Evolutionary conservation across 2,113 vertebrate genomes (phyloP).

Genomic region (Ceyx melanurus): DNA sequence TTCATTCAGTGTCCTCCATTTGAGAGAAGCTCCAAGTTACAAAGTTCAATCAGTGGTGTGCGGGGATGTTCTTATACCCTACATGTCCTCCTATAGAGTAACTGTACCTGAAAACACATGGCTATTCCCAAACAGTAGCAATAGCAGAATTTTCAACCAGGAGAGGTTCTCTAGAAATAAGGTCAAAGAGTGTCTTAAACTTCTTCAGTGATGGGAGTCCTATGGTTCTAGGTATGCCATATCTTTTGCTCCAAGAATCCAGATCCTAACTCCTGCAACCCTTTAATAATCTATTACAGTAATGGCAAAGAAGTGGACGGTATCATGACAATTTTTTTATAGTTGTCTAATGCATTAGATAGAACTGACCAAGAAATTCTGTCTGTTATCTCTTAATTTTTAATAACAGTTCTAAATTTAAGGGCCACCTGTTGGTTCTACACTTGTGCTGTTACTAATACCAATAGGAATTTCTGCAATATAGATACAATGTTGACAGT

Average conservation of each 20-base stretch:
- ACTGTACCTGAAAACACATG: not conserved
- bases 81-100: not conserved
- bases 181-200: not conserved
- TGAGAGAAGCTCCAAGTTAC: not conserved
- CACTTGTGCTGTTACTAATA: not conserved
- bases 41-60: not conserved
- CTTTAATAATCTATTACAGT: not conserved
- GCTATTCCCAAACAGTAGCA: accelerated
- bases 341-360: not conserved
- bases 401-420: not conserved
- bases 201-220: not conserved
- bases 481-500: not conserved
- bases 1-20: accelerated
- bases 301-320: accelerated
- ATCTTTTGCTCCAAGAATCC: not conserved
- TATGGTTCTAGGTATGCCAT: accelerated
- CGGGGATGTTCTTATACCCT: not conserved
- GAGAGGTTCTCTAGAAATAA: not conserved
- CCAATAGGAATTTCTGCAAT: not conserved
- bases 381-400: not conserved
- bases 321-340: not conserved
- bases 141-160: not conserved
- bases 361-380: not conserved
- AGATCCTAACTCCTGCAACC: not conserved
- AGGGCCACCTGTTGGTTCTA: not conserved